Conservation (phyloP, 2,113 vertebrate species). For the Bombycilla garrulus region DNA sequence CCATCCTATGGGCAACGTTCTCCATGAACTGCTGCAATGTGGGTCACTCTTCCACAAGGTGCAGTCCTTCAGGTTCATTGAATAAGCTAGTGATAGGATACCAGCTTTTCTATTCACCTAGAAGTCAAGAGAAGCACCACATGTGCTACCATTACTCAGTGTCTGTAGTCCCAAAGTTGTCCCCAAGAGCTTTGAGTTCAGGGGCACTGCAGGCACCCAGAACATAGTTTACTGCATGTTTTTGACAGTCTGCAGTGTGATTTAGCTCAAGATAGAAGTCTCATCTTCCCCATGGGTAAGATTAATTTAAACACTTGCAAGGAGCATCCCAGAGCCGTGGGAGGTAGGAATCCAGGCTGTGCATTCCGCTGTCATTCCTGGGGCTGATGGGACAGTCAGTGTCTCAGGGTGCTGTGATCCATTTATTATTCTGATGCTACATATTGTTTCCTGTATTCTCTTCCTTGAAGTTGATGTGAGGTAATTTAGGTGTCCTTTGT, state of each 20-base stretch:
- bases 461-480: neutral
- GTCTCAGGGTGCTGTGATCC: neutral
- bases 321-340: neutral
- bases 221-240: neutral
- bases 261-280: neutral
- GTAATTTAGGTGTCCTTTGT: neutral
- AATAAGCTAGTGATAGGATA: neutral
- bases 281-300: neutral
- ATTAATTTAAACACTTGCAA: neutral
- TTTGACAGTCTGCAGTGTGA: fast-evolving
- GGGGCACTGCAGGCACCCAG: neutral
- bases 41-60: neutral
- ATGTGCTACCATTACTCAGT: neutral
- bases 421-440: neutral
- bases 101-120: neutral
- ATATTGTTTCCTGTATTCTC: neutral
- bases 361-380: neutral
- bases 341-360: neutral
- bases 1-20: neutral
- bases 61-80: neutral
- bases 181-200: neutral
- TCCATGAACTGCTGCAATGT: neutral
- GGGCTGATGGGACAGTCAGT: neutral
- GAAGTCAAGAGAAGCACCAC: neutral
- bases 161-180: neutral